Percentiles rank a stretch among this genome's conserved stretches.
Evolutionary conservation across 2,113 vertebrate genomes (phyloP).

Genomic region (Acinonyx jubatus): DNA sequence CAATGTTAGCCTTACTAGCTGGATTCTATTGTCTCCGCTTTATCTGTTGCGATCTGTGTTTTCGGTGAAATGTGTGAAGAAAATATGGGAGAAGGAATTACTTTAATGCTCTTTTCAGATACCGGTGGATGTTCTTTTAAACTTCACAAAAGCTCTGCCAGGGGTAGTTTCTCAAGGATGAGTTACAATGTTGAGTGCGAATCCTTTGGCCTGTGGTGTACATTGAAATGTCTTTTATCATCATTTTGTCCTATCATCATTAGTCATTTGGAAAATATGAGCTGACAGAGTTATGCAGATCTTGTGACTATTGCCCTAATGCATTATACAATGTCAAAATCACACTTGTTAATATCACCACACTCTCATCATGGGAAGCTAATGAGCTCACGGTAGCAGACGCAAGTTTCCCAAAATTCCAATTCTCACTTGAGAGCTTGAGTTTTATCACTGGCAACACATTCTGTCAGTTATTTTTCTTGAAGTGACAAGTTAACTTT

Average conservation of each 20-base stretch:
- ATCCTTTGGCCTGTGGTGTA: not conserved
- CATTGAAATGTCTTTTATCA: not conserved
- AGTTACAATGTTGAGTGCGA: not conserved
- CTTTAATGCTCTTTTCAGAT: not conserved
- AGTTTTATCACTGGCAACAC: constrained; percentile 35
- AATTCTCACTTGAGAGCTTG: constrained; percentile 40
- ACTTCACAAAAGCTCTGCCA: not conserved
- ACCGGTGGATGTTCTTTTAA: not conserved
- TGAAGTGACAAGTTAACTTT: constrained; percentile 37
- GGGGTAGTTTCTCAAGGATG: not conserved
- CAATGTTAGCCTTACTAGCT: not conserved
- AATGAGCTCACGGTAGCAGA: not conserved
- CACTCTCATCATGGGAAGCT: not conserved
- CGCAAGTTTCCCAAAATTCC: constrained; percentile 33
- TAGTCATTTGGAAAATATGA: not conserved
- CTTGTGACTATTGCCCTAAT: not conserved
- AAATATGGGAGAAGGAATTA: not conserved
- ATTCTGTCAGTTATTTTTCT: constrained; percentile 44
- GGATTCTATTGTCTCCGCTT: not conserved
- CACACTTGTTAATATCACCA: not conserved
- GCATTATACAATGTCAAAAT: not conserved
- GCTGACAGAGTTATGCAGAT: not conserved
- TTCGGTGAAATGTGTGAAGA: not conserved
- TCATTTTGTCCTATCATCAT: not conserved
- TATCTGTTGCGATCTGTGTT: not conserved